Percentiles rank a stretch among this genome's conserved stretches.
These are phyloP conservation scores for Pygoscelis antarcticus DNA, from an alignment of 2,113 vertebrate species.

Conservation along the genomic window DNA sequence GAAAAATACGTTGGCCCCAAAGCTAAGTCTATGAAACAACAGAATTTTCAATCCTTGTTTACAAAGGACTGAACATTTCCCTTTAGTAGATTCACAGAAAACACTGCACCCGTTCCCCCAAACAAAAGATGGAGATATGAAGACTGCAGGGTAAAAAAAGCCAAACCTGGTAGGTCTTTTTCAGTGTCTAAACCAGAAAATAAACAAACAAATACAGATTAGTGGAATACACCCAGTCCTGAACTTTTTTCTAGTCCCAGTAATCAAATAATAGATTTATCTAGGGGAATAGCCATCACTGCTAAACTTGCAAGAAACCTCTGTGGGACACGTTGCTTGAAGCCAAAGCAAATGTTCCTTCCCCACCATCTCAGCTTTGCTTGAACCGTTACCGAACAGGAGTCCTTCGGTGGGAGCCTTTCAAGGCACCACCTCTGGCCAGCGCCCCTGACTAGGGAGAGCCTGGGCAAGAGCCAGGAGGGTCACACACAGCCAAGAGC, in stretches of 20 bases:
- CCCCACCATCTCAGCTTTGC: not conserved
- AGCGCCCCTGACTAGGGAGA: not conserved
- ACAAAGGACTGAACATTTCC: not conserved
- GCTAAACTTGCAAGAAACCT: not conserved
- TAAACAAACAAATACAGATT: not conserved
- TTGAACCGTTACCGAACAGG: not conserved
- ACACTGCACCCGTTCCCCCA: not conserved
- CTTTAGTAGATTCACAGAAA: not conserved
- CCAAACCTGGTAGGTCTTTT: not conserved
- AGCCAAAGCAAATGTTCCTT: not conserved
- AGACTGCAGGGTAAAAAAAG: not conserved
- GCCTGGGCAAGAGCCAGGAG: not conserved
- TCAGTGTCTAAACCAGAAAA: not conserved
- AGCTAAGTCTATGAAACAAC: not conserved
- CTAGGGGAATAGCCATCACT: not conserved
- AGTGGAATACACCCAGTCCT: not conserved
- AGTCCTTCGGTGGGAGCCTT: not conserved
- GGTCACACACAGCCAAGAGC: not conserved
- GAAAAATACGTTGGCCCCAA: not conserved
- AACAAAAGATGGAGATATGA: not conserved
- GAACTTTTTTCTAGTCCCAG: not conserved
- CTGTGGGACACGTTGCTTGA: not conserved
- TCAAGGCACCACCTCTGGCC: not conserved
- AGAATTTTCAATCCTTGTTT: not conserved
- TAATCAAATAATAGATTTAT: not conserved